Percentiles rank a stretch among this genome's conserved stretches.
phyloP scores from a whole-genome alignment of 2,797 vertebrate genomes.

The Etheostoma nigrum region DNA sequence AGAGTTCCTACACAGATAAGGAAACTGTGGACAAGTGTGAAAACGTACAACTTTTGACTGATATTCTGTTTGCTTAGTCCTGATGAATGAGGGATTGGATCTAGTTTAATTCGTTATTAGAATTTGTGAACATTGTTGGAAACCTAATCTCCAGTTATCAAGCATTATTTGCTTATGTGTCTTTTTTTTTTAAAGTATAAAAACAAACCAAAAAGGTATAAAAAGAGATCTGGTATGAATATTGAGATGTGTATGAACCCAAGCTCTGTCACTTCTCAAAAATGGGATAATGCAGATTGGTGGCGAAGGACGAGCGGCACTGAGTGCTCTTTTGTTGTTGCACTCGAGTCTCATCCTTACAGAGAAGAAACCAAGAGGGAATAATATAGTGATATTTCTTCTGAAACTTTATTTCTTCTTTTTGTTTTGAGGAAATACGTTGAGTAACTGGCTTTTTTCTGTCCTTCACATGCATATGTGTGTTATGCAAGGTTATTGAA shows the following conservation, averaged over 20 bases:
- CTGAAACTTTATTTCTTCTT: slow-evolving; percentile 29
- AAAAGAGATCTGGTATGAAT: neutral
- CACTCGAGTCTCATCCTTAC: slow-evolving; percentile 51
- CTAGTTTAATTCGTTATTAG: slow-evolving; percentile 31
- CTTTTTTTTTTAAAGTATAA: slow-evolving; percentile 16
- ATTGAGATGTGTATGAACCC: slow-evolving; percentile 16
- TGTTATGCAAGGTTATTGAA: slow-evolving; percentile 76
- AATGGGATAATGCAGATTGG: neutral
- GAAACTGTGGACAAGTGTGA: neutral
- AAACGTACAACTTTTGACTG: neutral
- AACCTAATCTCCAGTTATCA: neutral
- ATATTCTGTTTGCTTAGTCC: neutral
- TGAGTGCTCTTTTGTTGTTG: slow-evolving; percentile 42
- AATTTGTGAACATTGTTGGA: slow-evolving; percentile 38
- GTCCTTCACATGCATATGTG: slow-evolving; percentile 73
- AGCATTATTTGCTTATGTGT: neutral
- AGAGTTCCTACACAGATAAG: slow-evolving; percentile 24
- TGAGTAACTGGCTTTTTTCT: slow-evolving; percentile 67
- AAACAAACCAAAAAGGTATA: neutral
- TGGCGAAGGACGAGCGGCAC: slow-evolving; percentile 38
- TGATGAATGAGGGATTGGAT: slow-evolving; percentile 29
- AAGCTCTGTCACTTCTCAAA: slow-evolving; percentile 14
- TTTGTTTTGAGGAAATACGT: slow-evolving; percentile 54
- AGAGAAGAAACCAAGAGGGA: slow-evolving; percentile 55
- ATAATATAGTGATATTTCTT: slow-evolving; percentile 33